Evolutionary conservation across 1,140 invertebrate genomes (phyloP).

Genomic region (Tribolium madens): DNA sequence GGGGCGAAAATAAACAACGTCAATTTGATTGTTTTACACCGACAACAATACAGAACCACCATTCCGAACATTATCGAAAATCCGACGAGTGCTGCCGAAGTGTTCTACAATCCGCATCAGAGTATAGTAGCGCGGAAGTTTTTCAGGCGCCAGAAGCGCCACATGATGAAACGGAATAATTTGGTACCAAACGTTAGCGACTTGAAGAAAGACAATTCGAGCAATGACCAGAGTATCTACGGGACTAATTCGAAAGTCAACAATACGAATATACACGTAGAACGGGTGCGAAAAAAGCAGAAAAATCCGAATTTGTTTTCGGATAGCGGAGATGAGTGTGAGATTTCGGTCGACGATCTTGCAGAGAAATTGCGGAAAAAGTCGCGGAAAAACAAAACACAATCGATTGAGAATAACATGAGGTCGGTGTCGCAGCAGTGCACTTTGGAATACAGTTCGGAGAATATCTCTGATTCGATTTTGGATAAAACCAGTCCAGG

Average conservation of each 20-base stretch:
- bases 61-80: conserved; percentile 77
- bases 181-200: conserved; percentile 73
- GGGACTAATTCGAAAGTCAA: conserved; percentile 79
- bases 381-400: conserved; percentile 66
- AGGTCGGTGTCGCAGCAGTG: conserved; percentile 71
- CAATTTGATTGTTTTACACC: conserved; percentile 76
- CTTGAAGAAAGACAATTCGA: conserved; percentile 70
- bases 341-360: too few species aligned
- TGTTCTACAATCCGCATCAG: conserved; percentile 94
- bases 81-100: conserved; percentile 73
- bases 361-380: conserved; percentile 61
- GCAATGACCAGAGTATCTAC: conserved; percentile 74
- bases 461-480: conserved; percentile 77
- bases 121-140: conserved; percentile 92
- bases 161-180: conserved; percentile 81
- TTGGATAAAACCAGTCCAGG: conserved; percentile 68
- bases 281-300: conserved; percentile 67
- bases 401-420: conserved; percentile 66
- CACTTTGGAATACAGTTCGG: conserved; percentile 79
- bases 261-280: conserved; percentile 82
- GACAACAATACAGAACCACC: conserved; percentile 77
- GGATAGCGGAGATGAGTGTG: conserved; percentile 67
- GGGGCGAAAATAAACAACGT: conserved; percentile 69
- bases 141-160: conserved; percentile 87
- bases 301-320: conserved; percentile 75